Evolutionary conservation across 2,113 vertebrate species (phyloP), one percentile per base, ranked within the genome.

Genomic region (Oncorhynchus keta): DNA sequence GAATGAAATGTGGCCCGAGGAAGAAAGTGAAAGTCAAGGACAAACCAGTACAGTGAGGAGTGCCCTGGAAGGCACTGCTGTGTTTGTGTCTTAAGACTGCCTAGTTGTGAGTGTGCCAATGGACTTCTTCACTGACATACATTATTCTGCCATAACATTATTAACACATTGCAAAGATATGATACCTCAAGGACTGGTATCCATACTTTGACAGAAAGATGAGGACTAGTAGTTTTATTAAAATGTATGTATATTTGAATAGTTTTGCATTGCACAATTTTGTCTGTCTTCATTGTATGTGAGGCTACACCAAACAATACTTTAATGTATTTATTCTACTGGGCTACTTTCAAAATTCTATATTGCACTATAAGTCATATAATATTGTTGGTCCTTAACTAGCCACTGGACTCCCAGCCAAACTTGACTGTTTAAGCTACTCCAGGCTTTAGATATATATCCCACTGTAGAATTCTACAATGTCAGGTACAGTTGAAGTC

Each of bases 261-360:
- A 5, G 51, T 73, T 67, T 75, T 75, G 64, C 39, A 51, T 66
- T 68, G 39, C 35, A 39, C 28, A 73, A 64, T 39, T 61, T 72
- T 72, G 45, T 48, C 51, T 51, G 22, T 20, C 66, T 18, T 57
- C 6, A n/a, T 64, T 64, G 62, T 64, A 26, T 67, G 14, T 62
- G 65, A 30, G 22, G 22, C 14, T 26, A 67, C 11, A 67, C 22
- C 22, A 24, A 67, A 67, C 26, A 32, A 26, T 1, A 28, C 26
- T 12, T 67, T 26, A 11, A 64, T 66, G 1, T 55, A 20, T 30
- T 26, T 28, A 24, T 14, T 14, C 49, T 51, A 51, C 48, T 14
- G 48, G n/a, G 51, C 45, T 80, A 35, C 49, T n/a, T 61, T 66
- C 45, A 9, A 30, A 26, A 66, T 59, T n/a, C 49, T 67, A 28